Evolutionary conservation across 2,113 vertebrate species (phyloP).

Genomic region (Siniperca knerii): DNA sequence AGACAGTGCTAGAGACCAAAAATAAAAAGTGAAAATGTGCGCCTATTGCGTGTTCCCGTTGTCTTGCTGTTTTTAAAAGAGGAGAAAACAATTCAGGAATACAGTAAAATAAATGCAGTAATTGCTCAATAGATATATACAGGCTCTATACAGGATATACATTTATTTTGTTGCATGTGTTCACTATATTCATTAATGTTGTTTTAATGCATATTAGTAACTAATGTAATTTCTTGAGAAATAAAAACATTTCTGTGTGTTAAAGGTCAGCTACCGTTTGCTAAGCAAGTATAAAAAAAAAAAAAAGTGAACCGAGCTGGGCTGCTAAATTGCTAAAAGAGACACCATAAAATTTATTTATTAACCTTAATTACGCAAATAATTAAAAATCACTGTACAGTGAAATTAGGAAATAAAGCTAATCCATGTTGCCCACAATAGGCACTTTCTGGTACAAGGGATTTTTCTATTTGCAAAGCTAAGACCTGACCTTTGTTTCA

Average conservation of each 20-base stretch:
- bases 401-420: slow-evolving; percentile 82
- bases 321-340: slow-evolving; percentile 59
- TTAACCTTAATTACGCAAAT: slow-evolving; percentile 79
- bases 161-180: slow-evolving; percentile 14
- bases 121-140: background rate
- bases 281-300: slow-evolving; percentile 8
- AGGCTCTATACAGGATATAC: too few species aligned
- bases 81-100: slow-evolving; percentile 6
- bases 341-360: slow-evolving; percentile 69
- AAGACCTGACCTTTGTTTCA: slow-evolving; percentile 74
- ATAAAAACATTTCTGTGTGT: slow-evolving; percentile 20
- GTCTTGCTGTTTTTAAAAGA: slow-evolving; percentile 10
- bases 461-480: slow-evolving; percentile 72
- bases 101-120: background rate
- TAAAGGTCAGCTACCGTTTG: slow-evolving; percentile 8
- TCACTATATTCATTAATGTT: slow-evolving; percentile 11
- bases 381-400: slow-evolving; percentile 83
- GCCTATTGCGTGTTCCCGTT: background rate
- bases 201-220: slow-evolving; percentile 32
- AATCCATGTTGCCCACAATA: slow-evolving; percentile 66
- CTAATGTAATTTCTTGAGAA: slow-evolving; percentile 20
- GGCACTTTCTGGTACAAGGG: slow-evolving; percentile 71
- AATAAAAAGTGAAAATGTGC: slow-evolving; percentile 15
- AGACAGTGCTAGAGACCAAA: slow-evolving; percentile 30
- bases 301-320: slow-evolving; percentile 27